Conservation (phyloP, 2,113 vertebrate genomes). For the Python bivittatus region DNA sequence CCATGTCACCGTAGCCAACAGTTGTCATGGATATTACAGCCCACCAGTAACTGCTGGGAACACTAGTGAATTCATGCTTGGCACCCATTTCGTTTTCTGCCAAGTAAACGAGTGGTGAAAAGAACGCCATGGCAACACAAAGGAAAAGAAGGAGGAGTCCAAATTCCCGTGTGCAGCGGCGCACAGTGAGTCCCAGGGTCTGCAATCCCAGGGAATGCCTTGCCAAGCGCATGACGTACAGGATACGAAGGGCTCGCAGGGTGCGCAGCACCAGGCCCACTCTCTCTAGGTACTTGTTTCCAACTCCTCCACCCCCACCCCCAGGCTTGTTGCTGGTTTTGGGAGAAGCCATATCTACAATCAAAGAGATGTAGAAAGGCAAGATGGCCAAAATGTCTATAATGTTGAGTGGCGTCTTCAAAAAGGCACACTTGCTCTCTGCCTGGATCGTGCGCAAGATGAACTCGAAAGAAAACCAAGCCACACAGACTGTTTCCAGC, state of each 20-base stretch:
- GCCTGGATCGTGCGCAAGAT: constrained; percentile 93
- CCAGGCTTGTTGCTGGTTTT: constrained; percentile 63
- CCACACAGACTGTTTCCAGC: constrained; percentile 94
- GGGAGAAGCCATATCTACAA: constrained; percentile 82
- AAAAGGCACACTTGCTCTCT: constrained; percentile 89
- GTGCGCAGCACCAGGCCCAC: constrained; percentile 90
- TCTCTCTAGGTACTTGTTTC: constrained; percentile 92
- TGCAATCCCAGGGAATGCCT: constrained; percentile 93
- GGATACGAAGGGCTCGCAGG: constrained; percentile 89
- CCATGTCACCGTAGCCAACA: constrained; percentile 97
- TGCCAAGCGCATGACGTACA: constrained; percentile 92
- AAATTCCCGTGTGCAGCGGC: constrained; percentile 90
- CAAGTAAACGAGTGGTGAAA: constrained; percentile 89
- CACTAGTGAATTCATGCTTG: constrained; percentile 94
- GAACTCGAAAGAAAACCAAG: constrained; percentile 97
- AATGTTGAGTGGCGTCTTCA: constrained; percentile 90
- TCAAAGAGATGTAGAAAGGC: constrained; percentile 92
- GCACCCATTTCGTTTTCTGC: constrained; percentile 94
- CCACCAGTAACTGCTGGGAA: constrained; percentile 97
- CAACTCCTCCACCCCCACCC: constrained; percentile 59
- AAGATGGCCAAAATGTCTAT: constrained; percentile 93
- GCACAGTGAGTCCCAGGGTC: constrained; percentile 89
- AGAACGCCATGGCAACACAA: constrained; percentile 95
- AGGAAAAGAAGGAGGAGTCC: constrained; percentile 93
- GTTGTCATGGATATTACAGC: constrained; percentile 99